These are phyloP conservation scores for Chiloscyllium punctatum DNA, from an alignment of 2,797 vertebrate species.

Conservation along the genomic window DNA sequence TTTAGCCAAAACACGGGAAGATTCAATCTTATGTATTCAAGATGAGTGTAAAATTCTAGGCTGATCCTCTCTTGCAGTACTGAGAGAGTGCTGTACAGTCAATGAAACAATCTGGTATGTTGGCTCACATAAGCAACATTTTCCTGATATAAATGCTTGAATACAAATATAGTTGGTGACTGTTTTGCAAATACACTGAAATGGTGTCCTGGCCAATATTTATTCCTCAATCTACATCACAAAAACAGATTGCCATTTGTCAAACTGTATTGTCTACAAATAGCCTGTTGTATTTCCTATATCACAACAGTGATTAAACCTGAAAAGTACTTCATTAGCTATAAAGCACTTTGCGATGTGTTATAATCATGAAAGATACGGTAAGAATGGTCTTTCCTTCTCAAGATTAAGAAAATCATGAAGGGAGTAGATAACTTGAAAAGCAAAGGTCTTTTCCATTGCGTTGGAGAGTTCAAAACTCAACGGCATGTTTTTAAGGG, in stretches of 20 bases:
- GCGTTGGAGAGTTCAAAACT: too few relatives aligned
- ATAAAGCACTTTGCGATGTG: neutral
- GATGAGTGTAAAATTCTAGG: neutral
- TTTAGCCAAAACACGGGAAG: too few relatives aligned
- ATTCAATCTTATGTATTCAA: neutral
- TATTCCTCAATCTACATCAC: neutral
- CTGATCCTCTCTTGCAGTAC: neutral
- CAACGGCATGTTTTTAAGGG: too few relatives aligned
- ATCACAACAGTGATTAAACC: neutral
- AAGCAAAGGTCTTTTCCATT: too few relatives aligned
- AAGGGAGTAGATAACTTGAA: too few relatives aligned
- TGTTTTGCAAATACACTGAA: slow-evolving; percentile 5
- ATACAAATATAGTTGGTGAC: slow-evolving; percentile 20
- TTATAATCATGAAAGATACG: neutral
- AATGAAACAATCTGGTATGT: neutral
- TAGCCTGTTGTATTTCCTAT: neutral
- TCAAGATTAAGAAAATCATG: neutral
- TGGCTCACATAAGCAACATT: neutral
- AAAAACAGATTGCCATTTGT: neutral
- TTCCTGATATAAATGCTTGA: slow-evolving; percentile 14
- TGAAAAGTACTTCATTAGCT: neutral
- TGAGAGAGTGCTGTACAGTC: neutral
- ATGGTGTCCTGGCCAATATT: neutral
- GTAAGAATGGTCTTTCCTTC: neutral
- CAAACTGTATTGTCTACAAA: neutral